phyloP scores from a whole-genome alignment of 2,888 invertebrate species.

The Eugnorisma glareosa region DNA sequence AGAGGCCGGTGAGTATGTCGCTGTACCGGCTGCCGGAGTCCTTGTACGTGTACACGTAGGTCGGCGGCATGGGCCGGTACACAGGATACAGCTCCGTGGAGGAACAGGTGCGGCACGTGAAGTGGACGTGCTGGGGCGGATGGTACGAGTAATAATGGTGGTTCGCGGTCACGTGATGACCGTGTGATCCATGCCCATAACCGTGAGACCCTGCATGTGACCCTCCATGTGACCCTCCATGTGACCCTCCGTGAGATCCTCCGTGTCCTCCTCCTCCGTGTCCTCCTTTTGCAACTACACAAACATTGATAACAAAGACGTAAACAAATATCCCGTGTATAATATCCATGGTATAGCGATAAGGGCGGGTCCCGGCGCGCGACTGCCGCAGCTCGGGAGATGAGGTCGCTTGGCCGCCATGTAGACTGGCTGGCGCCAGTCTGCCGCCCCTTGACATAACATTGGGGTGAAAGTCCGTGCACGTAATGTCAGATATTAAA shows the following conservation, averaged over 20 bases:
- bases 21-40: constrained; percentile 82
- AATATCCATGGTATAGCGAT: constrained; percentile 80
- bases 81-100: constrained; percentile 81
- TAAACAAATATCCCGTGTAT: constrained; percentile 70
- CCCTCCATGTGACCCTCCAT: constrained; percentile 40
- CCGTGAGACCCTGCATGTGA: constrained; percentile 43
- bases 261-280: constrained; percentile 61
- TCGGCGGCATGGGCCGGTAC: constrained; percentile 82
- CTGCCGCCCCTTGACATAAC: constrained; percentile 71
- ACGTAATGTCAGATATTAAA: constrained; percentile 28
- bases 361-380: constrained; percentile 81
- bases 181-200: constrained; percentile 54
- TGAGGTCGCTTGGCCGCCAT: constrained; percentile 79
- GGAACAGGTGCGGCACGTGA: constrained; percentile 81
- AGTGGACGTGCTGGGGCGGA: constrained; percentile 82
- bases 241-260: constrained; percentile 43
- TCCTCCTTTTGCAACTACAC: constrained; percentile 76
- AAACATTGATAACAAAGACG: constrained; percentile 74
- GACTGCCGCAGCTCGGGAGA: constrained; percentile 81
- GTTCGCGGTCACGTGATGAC: constrained; percentile 76
- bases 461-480: constrained; percentile 53
- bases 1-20: constrained; percentile 82
- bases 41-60: constrained; percentile 84
- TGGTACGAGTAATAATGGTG: constrained; percentile 84
- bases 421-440: constrained; percentile 83